A percentile compares a stretch with the other conserved stretches of the same genome.
Conservation (phyloP, 2,888 invertebrate genomes). For the Neuroscelio doddi region DNA sequence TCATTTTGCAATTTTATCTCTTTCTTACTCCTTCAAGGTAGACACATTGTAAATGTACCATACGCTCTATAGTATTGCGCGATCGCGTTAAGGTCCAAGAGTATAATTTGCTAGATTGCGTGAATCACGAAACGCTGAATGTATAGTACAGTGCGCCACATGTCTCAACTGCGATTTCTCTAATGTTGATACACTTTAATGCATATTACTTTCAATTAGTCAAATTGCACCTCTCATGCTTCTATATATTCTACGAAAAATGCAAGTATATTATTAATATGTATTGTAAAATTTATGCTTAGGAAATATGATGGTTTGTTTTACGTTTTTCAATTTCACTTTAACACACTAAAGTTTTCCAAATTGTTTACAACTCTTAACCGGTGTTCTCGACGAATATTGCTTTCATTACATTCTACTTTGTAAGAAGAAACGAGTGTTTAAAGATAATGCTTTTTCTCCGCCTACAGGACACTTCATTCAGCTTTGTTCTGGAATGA, state of each 20-base stretch:
- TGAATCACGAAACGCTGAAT: slow-evolving; percentile 46
- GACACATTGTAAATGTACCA: slow-evolving; percentile 27
- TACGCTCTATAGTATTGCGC: slow-evolving; percentile 29
- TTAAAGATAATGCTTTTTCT: too few species aligned
- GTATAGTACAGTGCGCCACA: slow-evolving; percentile 18
- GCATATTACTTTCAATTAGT: slow-evolving; percentile 48
- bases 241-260: slow-evolving; percentile 10
- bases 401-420: too few species aligned
- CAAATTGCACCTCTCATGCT: slow-evolving; percentile 36
- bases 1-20: slow-evolving; percentile 26
- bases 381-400: too few species aligned
- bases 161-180: slow-evolving; percentile 36
- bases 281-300: slow-evolving; percentile 10
- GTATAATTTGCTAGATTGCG: slow-evolving; percentile 48
- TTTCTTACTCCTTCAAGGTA: slow-evolving; percentile 19
- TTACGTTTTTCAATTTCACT: slow-evolving; percentile 14
- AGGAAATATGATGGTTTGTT: slow-evolving; percentile 9
- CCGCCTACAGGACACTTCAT: too few species aligned
- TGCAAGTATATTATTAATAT: slow-evolving; percentile 35
- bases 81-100: slow-evolving; percentile 41
- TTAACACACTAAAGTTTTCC: neutral
- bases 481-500: too few species aligned
- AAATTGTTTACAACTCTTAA: neutral
- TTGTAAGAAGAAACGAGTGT: too few species aligned
- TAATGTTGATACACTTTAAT: slow-evolving; percentile 45